Conservation (phyloP, 2,888 invertebrate species). For the Eupithecia inturbata region DNA sequence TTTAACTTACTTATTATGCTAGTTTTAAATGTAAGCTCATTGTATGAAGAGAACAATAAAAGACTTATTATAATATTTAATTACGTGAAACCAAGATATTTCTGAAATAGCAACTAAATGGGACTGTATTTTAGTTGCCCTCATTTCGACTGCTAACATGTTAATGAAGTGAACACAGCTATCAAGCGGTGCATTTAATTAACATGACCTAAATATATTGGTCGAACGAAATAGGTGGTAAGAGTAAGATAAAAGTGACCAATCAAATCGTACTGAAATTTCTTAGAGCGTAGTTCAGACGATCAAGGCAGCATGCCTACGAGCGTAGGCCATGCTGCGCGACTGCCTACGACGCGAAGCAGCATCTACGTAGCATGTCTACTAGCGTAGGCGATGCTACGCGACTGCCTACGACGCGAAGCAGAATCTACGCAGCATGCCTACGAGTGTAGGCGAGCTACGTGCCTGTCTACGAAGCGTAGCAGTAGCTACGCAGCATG, state of each 20-base stretch:
- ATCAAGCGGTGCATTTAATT: background rate
- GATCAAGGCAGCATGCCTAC: background rate
- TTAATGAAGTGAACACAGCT: background rate
- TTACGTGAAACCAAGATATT: background rate
- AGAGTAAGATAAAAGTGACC: background rate
- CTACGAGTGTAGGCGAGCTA: conserved; percentile 8
- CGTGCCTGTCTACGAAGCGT: background rate
- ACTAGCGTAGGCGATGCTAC: conserved; percentile 12
- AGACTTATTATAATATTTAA: no score
- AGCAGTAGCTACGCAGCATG: background rate
- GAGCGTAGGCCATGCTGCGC: conserved; percentile 3
- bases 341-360: background rate
- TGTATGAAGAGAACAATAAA: no score
- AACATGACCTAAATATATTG: background rate
- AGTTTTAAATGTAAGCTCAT: no score
- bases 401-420: background rate
- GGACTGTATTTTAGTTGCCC: background rate
- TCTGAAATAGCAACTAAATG: background rate
- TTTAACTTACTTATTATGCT: no score
- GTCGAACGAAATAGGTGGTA: background rate
- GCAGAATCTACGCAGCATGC: background rate
- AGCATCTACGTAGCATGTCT: background rate
- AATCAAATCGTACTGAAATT: no score
- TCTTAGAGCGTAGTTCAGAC: background rate
- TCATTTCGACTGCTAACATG: background rate